Percentiles rank a stretch among this genome's conserved stretches.
Conservation (phyloP, 2,888 invertebrate genomes). For the Zygogramma bicolorata region DNA sequence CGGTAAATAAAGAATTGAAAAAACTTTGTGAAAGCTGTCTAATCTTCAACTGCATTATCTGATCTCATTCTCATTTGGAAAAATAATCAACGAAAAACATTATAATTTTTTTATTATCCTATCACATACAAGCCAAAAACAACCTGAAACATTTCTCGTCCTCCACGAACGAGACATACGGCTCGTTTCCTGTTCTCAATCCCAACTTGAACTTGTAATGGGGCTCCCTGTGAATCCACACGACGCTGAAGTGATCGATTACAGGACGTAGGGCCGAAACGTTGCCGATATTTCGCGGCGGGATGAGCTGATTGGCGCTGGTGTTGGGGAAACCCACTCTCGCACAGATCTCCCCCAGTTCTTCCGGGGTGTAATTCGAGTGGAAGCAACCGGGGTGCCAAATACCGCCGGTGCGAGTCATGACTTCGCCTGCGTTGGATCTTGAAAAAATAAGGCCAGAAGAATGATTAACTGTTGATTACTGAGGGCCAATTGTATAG, state of each 20-base stretch:
- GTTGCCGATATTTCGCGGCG: conserved; percentile 36
- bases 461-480: too few species aligned
- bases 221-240: conserved; percentile 56
- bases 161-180: conserved; percentile 57
- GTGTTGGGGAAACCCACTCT: conserved; percentile 73
- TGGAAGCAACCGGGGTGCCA: conserved; percentile 81
- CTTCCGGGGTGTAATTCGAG: conserved; percentile 68
- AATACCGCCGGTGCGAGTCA: conserved; percentile 75
- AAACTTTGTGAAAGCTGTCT: too few species aligned
- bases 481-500: too few species aligned
- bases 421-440: conserved; percentile 75
- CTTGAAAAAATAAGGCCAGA: background rate
- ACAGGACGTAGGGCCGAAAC: conserved; percentile 43
- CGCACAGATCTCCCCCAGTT: conserved; percentile 73
- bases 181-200: conserved; percentile 58
- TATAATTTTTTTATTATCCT: background rate
- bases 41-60: too few species aligned
- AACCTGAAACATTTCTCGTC: conserved; percentile 59
- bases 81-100: background rate
- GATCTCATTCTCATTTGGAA: background rate
- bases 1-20: too few species aligned
- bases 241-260: conserved; percentile 57
- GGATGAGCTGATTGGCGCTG: conserved; percentile 63
- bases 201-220: conserved; percentile 51
- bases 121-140: conserved; percentile 59